Percentiles rank a stretch among this genome's conserved stretches.
Evolutionary conservation across 2,797 vertebrate genomes (phyloP).

Genomic region (Prionace glauca): DNA sequence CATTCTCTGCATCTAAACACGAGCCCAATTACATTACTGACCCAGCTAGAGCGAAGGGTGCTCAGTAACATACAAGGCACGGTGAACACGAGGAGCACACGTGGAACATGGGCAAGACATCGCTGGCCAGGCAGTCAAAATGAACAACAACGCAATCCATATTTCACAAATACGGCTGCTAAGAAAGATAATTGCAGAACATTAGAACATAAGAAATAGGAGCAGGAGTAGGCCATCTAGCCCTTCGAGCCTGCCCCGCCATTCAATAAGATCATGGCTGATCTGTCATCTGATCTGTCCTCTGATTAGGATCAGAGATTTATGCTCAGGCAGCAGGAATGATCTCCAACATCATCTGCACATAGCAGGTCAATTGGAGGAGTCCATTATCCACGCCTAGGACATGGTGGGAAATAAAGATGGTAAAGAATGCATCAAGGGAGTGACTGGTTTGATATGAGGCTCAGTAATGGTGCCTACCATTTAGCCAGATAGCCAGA

Average conservation of each 20-base stretch:
- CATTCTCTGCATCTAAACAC: background rate
- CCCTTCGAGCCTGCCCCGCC: too few relatives aligned
- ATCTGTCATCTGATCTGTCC: too few relatives aligned
- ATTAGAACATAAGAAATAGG: too few relatives aligned
- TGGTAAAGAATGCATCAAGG: background rate
- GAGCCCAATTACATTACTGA: background rate
- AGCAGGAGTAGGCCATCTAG: too few relatives aligned
- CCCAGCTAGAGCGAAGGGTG: background rate
- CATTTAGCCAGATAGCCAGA: background rate
- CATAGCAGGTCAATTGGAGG: background rate
- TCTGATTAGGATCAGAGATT: background rate
- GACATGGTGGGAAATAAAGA: background rate
- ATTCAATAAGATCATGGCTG: too few relatives aligned
- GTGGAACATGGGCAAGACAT: background rate
- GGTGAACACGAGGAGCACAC: background rate
- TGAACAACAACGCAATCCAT: background rate
- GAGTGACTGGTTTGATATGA: background rate
- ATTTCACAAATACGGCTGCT: background rate
- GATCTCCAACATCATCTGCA: background rate
- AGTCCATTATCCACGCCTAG: background rate
- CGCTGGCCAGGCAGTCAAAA: background rate
- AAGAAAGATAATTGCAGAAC: background rate
- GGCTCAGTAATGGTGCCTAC: background rate
- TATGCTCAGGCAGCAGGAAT: background rate
- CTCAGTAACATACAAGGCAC: background rate